Evolutionary conservation across 2,113 vertebrate genomes (phyloP), one percentile per base, ranked within the genome.

Genomic region (Chaetops frenatus): DNA sequence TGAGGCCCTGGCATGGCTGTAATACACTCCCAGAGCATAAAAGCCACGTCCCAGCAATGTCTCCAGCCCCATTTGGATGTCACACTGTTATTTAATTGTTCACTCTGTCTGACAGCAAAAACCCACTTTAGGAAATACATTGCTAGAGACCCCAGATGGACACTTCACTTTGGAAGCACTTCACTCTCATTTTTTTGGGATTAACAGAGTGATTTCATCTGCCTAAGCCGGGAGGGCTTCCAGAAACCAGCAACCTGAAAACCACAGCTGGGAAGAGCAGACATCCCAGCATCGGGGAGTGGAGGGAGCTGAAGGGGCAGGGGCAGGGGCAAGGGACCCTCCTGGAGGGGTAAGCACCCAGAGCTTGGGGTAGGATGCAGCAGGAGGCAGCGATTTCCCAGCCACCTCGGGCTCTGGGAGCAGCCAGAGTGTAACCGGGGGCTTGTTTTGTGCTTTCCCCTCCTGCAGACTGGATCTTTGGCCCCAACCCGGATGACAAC

Each of bases 381-480:
- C 5, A 1, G 14, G 29, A 16, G 15, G 23, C 53, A 81, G 50
- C 4, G 8, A 54, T 64, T 90, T 69, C 28, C 11, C 9, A 54
- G 5, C 10, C 54, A 28, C 21, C n/a, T 48, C 42, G 50, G 54
- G 10, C 8, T 28, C 48, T 64, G 61, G 31, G 25, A 35, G 28
- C 25, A 50, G 10, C 8, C 3, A 0, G 9, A 33, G 1, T n/a
- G 10, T 64, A 85, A 81, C 29, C 57, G n/a, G 8, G n/a, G 17
- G 1, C 24, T 71, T 11, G 2, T 80, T 69, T 65, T 73, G 15
- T 95, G 53, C 27, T 86, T 92, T 78, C 80, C 27, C 31, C 20
- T 91, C 36, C 86, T 85, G 94, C 97, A 99, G 98, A 98, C 27
- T 98, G 98, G 98, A 92, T 98, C 71, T 98, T 98, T 7, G 98